phyloP scores from a whole-genome alignment of 2,888 invertebrate genomes.

The Pocota personata region DNA sequence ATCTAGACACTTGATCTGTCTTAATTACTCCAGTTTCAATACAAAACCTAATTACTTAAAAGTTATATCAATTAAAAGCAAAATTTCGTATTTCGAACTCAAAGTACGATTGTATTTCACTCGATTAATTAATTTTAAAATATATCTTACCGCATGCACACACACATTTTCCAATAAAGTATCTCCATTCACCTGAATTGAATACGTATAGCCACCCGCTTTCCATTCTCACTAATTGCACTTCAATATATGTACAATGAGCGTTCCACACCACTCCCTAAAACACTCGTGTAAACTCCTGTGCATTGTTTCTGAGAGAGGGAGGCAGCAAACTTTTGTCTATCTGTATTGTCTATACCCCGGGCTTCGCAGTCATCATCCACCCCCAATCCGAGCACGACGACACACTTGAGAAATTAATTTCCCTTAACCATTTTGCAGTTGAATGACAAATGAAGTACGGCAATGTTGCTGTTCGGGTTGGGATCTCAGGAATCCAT shows the following conservation, averaged over 20 bases:
- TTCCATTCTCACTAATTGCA: slow-evolving; percentile 56
- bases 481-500: slow-evolving; percentile 7
- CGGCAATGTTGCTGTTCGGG: neutral
- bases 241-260: slow-evolving; percentile 60
- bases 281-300: neutral
- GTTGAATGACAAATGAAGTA: neutral
- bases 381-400: neutral
- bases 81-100: neutral
- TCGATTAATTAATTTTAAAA: slow-evolving; percentile 8
- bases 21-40: no score
- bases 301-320: slow-evolving; percentile 19
- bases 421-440: slow-evolving; percentile 20
- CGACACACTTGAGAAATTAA: slow-evolving; percentile 1
- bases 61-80: neutral
- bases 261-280: slow-evolving; percentile 12
- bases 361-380: neutral
- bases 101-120: neutral
- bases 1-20: no score
- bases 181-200: neutral
- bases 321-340: slow-evolving; percentile 25
- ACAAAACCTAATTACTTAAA: neutral
- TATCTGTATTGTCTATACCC: slow-evolving; percentile 15
- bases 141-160: neutral
- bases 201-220: slow-evolving; percentile 21
- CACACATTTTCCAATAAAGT: neutral